Evolutionary conservation across 2,888 invertebrate species (phyloP).

Genomic region (Microplitis manilae): DNA sequence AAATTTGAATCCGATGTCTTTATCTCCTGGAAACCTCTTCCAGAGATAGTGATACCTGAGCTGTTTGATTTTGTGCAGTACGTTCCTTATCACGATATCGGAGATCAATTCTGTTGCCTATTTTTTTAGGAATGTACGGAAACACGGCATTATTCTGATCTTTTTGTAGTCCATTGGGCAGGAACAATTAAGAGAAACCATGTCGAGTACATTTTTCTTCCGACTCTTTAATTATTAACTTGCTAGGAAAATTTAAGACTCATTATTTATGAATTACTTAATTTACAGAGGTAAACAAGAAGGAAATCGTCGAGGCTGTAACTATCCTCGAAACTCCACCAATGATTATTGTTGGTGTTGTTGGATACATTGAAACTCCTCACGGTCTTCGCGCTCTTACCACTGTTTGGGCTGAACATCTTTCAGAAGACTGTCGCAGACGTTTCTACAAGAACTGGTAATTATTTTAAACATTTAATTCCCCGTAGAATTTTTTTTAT

Average conservation of each 20-base stretch:
- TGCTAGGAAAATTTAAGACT: slow-evolving; percentile 12
- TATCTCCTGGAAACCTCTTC: background rate
- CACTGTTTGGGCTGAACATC: slow-evolving; percentile 98
- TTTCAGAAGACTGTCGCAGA: slow-evolving; percentile 98
- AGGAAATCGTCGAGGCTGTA: slow-evolving; percentile 99
- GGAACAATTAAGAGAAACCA: background rate
- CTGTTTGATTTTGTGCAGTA: background rate
- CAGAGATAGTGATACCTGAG: background rate
- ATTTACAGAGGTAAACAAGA: slow-evolving; percentile 95
- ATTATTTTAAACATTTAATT: background rate
- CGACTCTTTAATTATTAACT: background rate
- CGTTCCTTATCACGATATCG: background rate
- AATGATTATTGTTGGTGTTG: slow-evolving; percentile 97
- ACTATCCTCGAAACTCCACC: slow-evolving; percentile 99
- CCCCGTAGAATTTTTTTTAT: background rate
- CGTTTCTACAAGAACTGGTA: slow-evolving; percentile 99
- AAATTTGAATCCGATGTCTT: background rate
- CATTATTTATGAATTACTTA: slow-evolving; percentile 28
- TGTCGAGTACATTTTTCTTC: background rate
- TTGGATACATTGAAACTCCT: slow-evolving; percentile 99
- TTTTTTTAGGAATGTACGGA: background rate
- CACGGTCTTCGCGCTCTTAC: slow-evolving; percentile 95
- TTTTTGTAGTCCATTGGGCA: background rate
- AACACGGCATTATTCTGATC: background rate
- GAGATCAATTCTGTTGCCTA: background rate